Percentiles rank a stretch among this genome's conserved stretches.
Evolutionary conservation across 2,113 vertebrate species (phyloP).

Genomic region (Steatornis caripensis): DNA sequence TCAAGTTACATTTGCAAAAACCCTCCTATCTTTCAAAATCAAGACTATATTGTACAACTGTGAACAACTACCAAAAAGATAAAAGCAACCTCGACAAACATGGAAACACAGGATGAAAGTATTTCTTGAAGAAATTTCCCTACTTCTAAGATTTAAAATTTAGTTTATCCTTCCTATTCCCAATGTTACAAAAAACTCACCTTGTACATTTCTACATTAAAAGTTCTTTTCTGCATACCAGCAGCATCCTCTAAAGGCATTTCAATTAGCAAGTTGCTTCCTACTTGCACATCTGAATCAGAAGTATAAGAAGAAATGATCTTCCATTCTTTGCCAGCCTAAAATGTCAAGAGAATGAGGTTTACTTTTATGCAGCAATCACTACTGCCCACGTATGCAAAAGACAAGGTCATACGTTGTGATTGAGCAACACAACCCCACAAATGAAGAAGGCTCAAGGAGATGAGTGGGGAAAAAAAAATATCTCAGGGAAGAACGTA

Average conservation of each 20-base stretch:
- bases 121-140: background rate
- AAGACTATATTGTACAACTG: background rate
- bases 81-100: background rate
- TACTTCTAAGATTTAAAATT: background rate
- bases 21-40: background rate
- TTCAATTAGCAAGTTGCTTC: conserved; percentile 54
- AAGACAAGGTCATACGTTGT: background rate
- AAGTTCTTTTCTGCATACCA: background rate
- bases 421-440: fast-evolving
- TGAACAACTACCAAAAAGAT: background rate
- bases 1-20: background rate
- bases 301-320: conserved; percentile 76
- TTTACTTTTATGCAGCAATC: background rate
- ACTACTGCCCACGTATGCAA: background rate
- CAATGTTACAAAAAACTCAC: background rate
- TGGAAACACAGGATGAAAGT: background rate
- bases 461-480: background rate
- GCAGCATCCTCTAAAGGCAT: conserved; percentile 62
- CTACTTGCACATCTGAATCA: background rate
- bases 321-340: conserved; percentile 83
- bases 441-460: background rate
- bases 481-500: background rate
- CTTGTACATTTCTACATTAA: conserved; percentile 80
- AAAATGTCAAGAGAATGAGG: background rate
- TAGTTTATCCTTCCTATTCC: background rate